phyloP scores from a whole-genome alignment of 2,888 invertebrate genomes.

The Ferdinandea cuprea region DNA sequence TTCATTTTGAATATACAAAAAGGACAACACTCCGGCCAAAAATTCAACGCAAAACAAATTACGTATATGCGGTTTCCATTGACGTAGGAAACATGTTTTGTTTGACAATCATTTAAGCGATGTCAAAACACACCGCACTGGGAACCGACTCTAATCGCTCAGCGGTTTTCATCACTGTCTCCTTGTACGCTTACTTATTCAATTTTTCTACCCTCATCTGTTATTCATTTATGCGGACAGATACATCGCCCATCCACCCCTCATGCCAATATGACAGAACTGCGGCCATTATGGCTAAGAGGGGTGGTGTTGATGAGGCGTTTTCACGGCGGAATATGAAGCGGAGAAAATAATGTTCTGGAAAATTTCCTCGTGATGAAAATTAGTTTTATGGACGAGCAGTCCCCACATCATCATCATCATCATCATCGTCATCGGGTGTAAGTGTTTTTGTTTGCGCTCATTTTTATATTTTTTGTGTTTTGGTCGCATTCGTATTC shows the following conservation, averaged over 20 bases:
- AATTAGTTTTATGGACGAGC: conserved; percentile 64
- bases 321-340: conserved; percentile 58
- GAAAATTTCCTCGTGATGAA: conserved; percentile 72
- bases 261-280: conserved; percentile 32
- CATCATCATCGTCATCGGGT: too few species aligned
- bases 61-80: conserved; percentile 42
- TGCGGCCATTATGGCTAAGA: conserved; percentile 36
- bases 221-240: conserved; percentile 71
- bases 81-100: conserved; percentile 43
- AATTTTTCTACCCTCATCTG: conserved; percentile 71
- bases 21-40: conserved; percentile 6
- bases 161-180: conserved; percentile 59
- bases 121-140: conserved; percentile 31
- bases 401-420: conserved; percentile 6
- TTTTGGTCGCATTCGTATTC: too few species aligned
- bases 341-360: conserved; percentile 70
- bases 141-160: conserved; percentile 1
- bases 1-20: conserved; percentile 11
- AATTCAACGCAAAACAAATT: conserved; percentile 46
- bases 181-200: conserved; percentile 62
- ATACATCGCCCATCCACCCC: conserved; percentile 39
- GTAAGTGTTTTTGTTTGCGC: conserved; percentile 35
- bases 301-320: conserved; percentile 45
- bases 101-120: conserved; percentile 58
- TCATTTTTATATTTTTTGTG: not conserved